Percentiles rank a stretch among this genome's conserved stretches.
Conservation (phyloP, 2,797 vertebrate species). For the Hippoglossus hippoglossus region DNA sequence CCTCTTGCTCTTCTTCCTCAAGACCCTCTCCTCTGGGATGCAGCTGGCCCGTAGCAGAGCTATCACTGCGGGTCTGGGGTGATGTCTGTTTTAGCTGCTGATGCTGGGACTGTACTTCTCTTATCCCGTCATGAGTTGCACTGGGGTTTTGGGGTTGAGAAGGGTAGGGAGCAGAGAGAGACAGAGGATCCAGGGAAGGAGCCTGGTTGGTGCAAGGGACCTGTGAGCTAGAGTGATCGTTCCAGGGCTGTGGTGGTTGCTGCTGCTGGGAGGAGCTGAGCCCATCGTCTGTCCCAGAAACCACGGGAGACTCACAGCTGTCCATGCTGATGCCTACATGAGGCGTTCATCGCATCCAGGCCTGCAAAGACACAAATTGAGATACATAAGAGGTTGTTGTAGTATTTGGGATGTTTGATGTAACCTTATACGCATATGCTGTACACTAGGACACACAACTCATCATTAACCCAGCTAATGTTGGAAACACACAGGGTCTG, state of each 20-base stretch:
- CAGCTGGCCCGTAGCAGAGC: slow-evolving; percentile 75
- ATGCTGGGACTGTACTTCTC: slow-evolving; percentile 80
- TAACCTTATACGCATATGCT: slow-evolving; percentile 12
- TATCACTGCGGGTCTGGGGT: slow-evolving; percentile 72
- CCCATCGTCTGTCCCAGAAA: slow-evolving; percentile 99
- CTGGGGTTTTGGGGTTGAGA: slow-evolving; percentile 81
- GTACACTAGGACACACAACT: slow-evolving; percentile 10
- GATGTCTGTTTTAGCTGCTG: slow-evolving; percentile 78
- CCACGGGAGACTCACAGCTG: slow-evolving; percentile 99
- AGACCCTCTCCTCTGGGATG: slow-evolving; percentile 84
- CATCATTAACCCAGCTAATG: slow-evolving; percentile 28
- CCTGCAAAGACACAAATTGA: slow-evolving; percentile 83
- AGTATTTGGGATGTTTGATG: slow-evolving; percentile 15
- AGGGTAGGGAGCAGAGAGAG: slow-evolving; percentile 81
- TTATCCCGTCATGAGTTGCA: slow-evolving; percentile 81
- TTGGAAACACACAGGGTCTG: slow-evolving; percentile 29
- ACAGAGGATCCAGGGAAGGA: slow-evolving; percentile 84
- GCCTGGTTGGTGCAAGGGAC: slow-evolving; percentile 85
- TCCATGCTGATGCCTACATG: slow-evolving; percentile 99
- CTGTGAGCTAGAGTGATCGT: slow-evolving; percentile 86
- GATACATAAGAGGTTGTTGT: slow-evolving; percentile 64
- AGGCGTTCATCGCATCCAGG: slow-evolving; percentile 99
- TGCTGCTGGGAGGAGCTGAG: slow-evolving; percentile 93
- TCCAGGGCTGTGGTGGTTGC: slow-evolving; percentile 91
- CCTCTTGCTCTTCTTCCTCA: slow-evolving; percentile 86